Evolutionary conservation across 2,113 vertebrate genomes (phyloP), one percentile per base, ranked within the genome.

Genomic region (Artemisiospiza belli): DNA sequence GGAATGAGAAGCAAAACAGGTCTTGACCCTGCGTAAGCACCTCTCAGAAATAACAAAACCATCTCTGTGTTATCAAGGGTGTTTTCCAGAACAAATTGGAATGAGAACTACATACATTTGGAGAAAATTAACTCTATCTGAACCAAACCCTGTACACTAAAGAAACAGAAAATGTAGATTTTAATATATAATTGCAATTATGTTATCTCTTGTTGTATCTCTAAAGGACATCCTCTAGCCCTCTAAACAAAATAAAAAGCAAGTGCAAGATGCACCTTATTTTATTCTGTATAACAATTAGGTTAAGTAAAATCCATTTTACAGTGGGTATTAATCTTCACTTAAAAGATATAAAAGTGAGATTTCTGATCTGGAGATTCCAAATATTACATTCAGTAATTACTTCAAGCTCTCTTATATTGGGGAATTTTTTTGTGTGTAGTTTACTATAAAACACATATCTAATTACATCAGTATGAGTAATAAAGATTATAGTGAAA

Each of bases 151-250:
- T 43, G 20, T 31, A 18, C 19, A 69, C 5, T n/a, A 49, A 37
- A 58, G 39, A 54, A 33, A 1, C 2, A 81, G 10, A 23, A 67
- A 8, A 54, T 5, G 33, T 27, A 1, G 0, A 59, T 54, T 73
- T 85, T 24, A 55, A 39, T 15, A 61, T n/a, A 41, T 3, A 54
- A 46, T n/a, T 79, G 6, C 5, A 49, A 44, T 73, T 55, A 59
- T 51, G 1, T 69, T 59, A 24, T 14, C 9, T 59, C 12, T 15
- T 81, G 7, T 27, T 51, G 10, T 37, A 39, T 24, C 9, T 33
- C 10, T 62, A 19, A 27, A 44, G 12, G 80, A 33, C 5, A 14
- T 10, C 7, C 1, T 24, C 8, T 0, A 0, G 1, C 6, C 11
- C 9, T 13, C 12, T 6, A 30, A 37, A 69, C 9, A 24, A 70